Percentiles rank a stretch among this genome's conserved stretches.
These are phyloP conservation scores for Cerastis rubricosa DNA, from an alignment of 2,888 invertebrate genomes.

Conservation along the genomic window DNA sequence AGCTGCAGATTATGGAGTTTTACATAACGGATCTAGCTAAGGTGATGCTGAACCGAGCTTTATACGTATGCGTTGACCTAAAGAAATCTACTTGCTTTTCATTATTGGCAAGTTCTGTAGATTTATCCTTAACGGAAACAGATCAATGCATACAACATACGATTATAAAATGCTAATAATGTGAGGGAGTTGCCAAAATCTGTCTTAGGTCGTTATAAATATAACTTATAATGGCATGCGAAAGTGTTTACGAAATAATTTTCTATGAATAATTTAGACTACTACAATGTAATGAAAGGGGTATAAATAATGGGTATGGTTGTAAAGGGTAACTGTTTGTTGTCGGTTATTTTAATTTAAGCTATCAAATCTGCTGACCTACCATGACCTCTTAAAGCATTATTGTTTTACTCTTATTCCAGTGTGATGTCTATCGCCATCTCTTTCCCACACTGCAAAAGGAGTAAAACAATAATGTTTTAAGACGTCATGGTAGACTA, in stretches of 20 bases:
- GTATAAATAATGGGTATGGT: no score
- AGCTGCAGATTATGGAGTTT: no score
- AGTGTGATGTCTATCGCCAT: no score
- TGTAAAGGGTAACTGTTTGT: no score
- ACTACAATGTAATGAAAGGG: not conserved
- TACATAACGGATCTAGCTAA: not conserved
- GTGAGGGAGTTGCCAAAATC: conserved; percentile 39
- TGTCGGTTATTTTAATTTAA: not conserved
- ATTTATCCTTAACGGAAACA: not conserved
- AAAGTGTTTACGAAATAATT: not conserved
- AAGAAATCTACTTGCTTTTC: not conserved
- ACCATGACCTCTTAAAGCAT: no score
- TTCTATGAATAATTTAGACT: conserved; percentile 2
- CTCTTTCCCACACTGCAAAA: no score
- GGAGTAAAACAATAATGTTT: no score
- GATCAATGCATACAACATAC: not conserved
- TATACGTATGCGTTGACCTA: not conserved
- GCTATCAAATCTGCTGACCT: no score
- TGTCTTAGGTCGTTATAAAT: conserved; percentile 40
- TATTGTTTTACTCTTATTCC: no score
- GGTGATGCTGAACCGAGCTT: not conserved
- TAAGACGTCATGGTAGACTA: no score
- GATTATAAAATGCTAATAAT: conserved; percentile 15
- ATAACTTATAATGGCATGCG: conserved; percentile 22
- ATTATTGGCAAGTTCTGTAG: not conserved